These are phyloP conservation scores for Sebastes minor DNA, from an alignment of 2,797 vertebrate genomes.

Conservation along the genomic window DNA sequence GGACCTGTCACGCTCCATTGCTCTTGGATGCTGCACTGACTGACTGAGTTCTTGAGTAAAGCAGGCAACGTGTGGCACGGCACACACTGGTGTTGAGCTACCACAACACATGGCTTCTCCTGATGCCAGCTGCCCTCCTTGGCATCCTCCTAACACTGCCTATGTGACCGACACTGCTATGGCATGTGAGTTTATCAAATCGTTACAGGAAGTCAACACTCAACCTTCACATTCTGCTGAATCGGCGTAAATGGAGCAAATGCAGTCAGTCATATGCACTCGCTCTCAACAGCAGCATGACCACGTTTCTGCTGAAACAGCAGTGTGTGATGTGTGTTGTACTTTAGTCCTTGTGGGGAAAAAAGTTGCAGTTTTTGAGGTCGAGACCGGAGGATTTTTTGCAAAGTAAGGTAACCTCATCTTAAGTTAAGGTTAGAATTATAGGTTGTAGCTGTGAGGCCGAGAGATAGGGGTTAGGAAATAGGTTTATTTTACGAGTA, in stretches of 20 bases:
- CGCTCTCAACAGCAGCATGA: constrained; percentile 19
- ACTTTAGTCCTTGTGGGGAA: neutral
- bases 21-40: neutral
- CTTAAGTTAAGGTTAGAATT: too few relatives aligned
- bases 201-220: constrained; percentile 25
- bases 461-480: neutral
- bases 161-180: neutral
- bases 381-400: neutral
- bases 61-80: neutral
- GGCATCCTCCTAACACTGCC: neutral
- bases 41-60: neutral
- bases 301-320: constrained; percentile 50
- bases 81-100: neutral
- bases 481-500: neutral
- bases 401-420: neutral
- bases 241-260: constrained; percentile 25
- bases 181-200: constrained; percentile 39
- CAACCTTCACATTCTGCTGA: constrained; percentile 64
- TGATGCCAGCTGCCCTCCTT: constrained; percentile 19
- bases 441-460: too few relatives aligned
- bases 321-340: constrained; percentile 21
- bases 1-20: neutral
- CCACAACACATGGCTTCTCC: neutral
- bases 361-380: neutral
- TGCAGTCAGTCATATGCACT: constrained; percentile 16